Evolutionary conservation across 1,140 invertebrate species (phyloP).

Genomic region (Atta cephalotes): DNA sequence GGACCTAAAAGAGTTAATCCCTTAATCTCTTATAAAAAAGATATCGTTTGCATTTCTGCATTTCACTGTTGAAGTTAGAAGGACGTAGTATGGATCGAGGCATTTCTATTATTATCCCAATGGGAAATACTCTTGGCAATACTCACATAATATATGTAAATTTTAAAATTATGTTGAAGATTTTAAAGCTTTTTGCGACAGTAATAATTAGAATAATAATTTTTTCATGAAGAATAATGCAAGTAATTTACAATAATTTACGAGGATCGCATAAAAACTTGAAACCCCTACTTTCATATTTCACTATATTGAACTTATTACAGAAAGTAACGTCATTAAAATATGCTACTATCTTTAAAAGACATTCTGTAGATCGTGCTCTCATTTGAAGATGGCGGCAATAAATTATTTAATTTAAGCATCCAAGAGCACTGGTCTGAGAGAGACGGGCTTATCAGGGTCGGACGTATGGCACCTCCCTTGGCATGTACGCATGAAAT

Average conservation of each 20-base stretch:
- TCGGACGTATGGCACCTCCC: slow-evolving; percentile 82
- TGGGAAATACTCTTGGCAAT: background rate
- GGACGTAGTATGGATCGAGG: background rate
- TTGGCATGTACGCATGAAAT: slow-evolving; percentile 83
- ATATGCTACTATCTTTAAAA: slow-evolving; percentile 25
- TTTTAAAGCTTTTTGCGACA: background rate
- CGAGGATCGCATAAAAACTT: background rate
- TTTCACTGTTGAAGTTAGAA: background rate
- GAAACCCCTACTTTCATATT: background rate
- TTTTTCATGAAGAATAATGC: background rate
- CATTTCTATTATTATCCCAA: background rate
- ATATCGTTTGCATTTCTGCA: background rate
- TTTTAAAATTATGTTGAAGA: background rate
- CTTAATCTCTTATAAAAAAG: background rate
- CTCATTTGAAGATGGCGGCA: slow-evolving; percentile 57
- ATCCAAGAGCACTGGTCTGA: slow-evolving; percentile 55
- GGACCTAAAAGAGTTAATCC: background rate
- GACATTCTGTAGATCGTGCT: slow-evolving; percentile 24
- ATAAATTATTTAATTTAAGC: slow-evolving; percentile 83
- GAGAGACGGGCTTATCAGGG: slow-evolving; percentile 75
- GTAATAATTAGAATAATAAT: background rate
- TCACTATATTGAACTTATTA: background rate
- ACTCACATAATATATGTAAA: background rate
- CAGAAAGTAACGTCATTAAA: slow-evolving; percentile 13
- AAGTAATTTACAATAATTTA: slow-evolving; percentile 1